Base-by-base conservation (phyloP, 2,888 invertebrate genomes). In the Clivina fossor region DNA sequence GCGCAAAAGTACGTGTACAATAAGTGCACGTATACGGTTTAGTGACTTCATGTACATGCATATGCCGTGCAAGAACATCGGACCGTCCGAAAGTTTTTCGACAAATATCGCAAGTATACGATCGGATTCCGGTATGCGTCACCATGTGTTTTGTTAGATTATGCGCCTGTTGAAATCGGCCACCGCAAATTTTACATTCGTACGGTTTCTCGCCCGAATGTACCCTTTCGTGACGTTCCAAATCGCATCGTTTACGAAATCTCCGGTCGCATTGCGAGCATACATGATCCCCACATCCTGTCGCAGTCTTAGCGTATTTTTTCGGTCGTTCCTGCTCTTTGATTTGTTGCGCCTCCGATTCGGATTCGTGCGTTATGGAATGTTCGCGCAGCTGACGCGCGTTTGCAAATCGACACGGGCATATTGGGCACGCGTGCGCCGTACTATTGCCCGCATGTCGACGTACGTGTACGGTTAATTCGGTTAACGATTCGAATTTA, bases 181-280 rank as follows among this genome's bases (percentile, higher is more conserved):
- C 62, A 4, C 60, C 61, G 41, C 66, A 66, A 7, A 44, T 9
- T 46, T 67, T 69, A 56, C 74, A 73, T 9, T 68, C 64, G 47
- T 64, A 69, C 3, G 73, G 73, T 57, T 73, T 73, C 57, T 72
- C 73, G 3, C 73, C 74, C 2, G 72, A 73, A 60, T 74, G 74
- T 2, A 73, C 73, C 2, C 74, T 63, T 1, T 65, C 66, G 58
- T 74, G 74, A 3, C 73, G 62, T 56, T 71, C 69, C 40, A 73
- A 62, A 62, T 73, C 73, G 61, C 71, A 72, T 18, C 68, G 63
- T 62, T 73, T 73, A 8, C 64, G 60, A 60, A 73, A 74, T 47
- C 68, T 65, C 38, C 69, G 70, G 7, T 62, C 61, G 58, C 74
- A 74, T 11, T 11, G 35, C 3, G 22, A 24, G 13, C 53, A 53